Conservation (phyloP, 2,797 vertebrate genomes). For the Phyllotis vaccarum region DNA sequence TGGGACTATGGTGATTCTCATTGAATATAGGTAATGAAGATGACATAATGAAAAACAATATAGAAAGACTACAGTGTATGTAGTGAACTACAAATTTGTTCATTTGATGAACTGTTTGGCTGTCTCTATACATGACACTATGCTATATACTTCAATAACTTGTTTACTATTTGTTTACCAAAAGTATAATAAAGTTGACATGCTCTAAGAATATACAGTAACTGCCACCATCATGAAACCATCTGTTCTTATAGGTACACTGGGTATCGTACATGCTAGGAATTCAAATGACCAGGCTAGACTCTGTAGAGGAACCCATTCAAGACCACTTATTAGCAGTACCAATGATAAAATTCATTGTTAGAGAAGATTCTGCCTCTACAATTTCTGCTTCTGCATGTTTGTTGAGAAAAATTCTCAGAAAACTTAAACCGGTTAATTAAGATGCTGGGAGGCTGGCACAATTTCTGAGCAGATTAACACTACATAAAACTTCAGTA, state of each 20-base stretch:
- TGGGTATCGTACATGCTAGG: not conserved
- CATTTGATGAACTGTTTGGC: not conserved
- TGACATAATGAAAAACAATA: not conserved
- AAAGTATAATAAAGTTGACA: not conserved
- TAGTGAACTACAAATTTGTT: not conserved
- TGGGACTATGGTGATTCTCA: not conserved
- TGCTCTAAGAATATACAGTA: not conserved
- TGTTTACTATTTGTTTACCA: not conserved
- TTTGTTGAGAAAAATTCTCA: conserved; percentile 53
- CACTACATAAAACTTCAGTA: conserved; percentile 36
- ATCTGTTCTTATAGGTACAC: not conserved
- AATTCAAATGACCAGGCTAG: not conserved
- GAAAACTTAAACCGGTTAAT: conserved; percentile 67
- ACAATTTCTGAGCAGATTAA: conserved; percentile 67
- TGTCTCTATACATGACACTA: not conserved
- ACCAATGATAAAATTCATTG: conserved; percentile 21
- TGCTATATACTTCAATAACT: not conserved
- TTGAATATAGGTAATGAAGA: not conserved
- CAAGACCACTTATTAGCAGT: not conserved
- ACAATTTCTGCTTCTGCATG: conserved; percentile 11
- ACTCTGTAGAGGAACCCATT: not conserved
- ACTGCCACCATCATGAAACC: not conserved
- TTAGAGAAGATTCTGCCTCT: not conserved
- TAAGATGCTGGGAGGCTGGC: conserved; percentile 70
- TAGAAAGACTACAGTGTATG: not conserved